phyloP scores from a whole-genome alignment of 2,888 invertebrate species.

The Hyposoter didymator region DNA sequence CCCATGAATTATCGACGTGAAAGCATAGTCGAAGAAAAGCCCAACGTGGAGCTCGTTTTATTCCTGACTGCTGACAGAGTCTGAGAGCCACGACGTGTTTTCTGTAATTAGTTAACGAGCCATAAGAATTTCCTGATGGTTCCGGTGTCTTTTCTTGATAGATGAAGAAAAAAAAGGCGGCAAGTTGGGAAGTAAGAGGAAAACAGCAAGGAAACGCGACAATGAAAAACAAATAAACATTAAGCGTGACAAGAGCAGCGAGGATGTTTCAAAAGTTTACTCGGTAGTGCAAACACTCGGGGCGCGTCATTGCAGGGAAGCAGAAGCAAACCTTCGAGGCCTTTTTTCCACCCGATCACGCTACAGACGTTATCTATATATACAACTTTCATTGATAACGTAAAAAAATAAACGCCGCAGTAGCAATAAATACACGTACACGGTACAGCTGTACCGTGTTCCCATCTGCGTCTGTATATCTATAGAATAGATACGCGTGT shows the following conservation, averaged over 20 bases:
- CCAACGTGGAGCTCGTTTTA: neutral
- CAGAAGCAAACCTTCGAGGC: constrained; percentile 36
- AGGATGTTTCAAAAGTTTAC: constrained; percentile 40
- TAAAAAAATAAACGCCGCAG: constrained; percentile 27
- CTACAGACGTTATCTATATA: constrained; percentile 7
- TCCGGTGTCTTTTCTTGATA: constrained; percentile 14
- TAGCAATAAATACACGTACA: constrained; percentile 12
- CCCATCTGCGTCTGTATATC: constrained; percentile 20
- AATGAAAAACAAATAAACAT: constrained; percentile 45
- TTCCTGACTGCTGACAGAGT: neutral
- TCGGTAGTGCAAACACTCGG: constrained; percentile 50
- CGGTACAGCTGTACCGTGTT: neutral
- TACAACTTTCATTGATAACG: constrained; percentile 27
- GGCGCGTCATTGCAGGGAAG: constrained; percentile 36
- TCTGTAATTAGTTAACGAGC: constrained; percentile 51
- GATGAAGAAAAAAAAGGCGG: constrained; percentile 7
- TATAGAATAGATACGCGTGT: constrained; percentile 15
- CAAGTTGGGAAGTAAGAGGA: neutral
- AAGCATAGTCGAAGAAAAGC: neutral
- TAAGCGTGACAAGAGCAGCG: constrained; percentile 27
- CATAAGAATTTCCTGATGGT: neutral
- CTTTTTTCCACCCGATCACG: constrained; percentile 32
- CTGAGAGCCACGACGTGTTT: constrained; percentile 8
- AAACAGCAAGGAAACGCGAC: constrained; percentile 6
- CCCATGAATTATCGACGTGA: neutral